phyloP scores from a whole-genome alignment of 2,797 vertebrate genomes.

The Setipinna tenuifilis region DNA sequence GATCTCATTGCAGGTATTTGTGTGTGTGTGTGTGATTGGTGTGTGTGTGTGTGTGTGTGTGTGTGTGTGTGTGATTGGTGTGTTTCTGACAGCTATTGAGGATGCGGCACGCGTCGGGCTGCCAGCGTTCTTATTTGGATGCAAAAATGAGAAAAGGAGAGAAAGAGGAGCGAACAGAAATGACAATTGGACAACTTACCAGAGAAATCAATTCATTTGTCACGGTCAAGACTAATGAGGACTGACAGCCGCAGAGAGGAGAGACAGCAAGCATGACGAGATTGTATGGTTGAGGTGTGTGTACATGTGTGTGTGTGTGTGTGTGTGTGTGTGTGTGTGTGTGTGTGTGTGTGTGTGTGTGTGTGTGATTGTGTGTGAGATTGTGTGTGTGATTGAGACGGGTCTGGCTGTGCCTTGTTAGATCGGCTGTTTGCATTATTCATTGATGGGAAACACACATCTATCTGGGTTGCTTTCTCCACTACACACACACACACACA shows the following conservation, averaged over 20 bases:
- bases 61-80: not conserved
- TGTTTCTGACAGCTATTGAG: not conserved
- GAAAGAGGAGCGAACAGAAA: not conserved
- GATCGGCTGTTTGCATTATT: conserved; percentile 64
- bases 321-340: not conserved
- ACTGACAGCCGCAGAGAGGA: conserved; percentile 52
- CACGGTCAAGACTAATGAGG: conserved; percentile 58
- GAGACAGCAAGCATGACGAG: conserved; percentile 1
- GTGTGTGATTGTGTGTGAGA: not conserved
- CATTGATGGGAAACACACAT: conserved; percentile 52
- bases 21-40: too few species aligned
- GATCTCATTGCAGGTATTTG: conserved; percentile 37
- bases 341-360: not conserved
- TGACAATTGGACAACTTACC: conserved; percentile 35
- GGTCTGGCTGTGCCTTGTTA: conserved; percentile 43
- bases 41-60: too few species aligned
- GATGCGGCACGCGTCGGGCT: conserved; percentile 1
- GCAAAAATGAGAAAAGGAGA: conserved; percentile 7
- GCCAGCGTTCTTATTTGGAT: conserved; percentile 12
- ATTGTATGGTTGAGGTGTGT: not conserved
- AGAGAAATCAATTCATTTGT: conserved; percentile 54
- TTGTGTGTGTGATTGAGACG: conserved; percentile 44
- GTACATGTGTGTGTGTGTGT: not conserved
- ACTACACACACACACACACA: not conserved
- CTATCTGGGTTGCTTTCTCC: conserved; percentile 33